A percentile compares a stretch with the other conserved stretches of the same genome.
phyloP scores from a whole-genome alignment of 2,888 invertebrate genomes.

The Poecilobothrus nobilitatus region DNA sequence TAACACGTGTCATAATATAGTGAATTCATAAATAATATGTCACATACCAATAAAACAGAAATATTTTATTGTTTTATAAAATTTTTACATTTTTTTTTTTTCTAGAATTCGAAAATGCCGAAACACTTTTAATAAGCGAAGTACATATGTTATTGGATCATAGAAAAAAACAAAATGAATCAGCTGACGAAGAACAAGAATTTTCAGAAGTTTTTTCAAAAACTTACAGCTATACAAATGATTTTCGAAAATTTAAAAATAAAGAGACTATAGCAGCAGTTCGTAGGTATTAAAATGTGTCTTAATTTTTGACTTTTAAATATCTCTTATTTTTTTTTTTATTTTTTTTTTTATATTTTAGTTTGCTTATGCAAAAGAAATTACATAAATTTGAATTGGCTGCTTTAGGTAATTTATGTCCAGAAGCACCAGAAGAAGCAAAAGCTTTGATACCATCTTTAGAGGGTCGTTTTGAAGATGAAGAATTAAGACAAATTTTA shows the following conservation, averaged over 20 bases:
- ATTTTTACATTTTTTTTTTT: too few relatives aligned
- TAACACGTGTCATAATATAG: neutral
- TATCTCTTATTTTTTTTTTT: neutral
- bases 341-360: constrained; percentile 43
- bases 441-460: constrained; percentile 94
- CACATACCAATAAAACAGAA: too few relatives aligned
- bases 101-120: constrained; percentile 94
- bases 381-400: constrained; percentile 97
- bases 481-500: constrained; percentile 89
- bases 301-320: constrained; percentile 27
- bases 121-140: constrained; percentile 92
- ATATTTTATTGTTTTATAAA: too few relatives aligned
- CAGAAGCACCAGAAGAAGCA: constrained; percentile 96
- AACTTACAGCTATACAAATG: constrained; percentile 89
- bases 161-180: constrained; percentile 94
- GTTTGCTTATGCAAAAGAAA: constrained; percentile 86
- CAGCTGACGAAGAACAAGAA: constrained; percentile 96
- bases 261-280: constrained; percentile 96
- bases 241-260: constrained; percentile 96
- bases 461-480: constrained; percentile 96
- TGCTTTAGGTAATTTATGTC: constrained; percentile 95
- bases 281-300: constrained; percentile 78
- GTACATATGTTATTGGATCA: constrained; percentile 95
- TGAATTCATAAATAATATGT: too few relatives aligned
- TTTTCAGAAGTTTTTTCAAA: constrained; percentile 98